These are phyloP conservation scores for Tetraneura akinire DNA, from an alignment of 1,140 invertebrate species.

Conservation along the genomic window DNA sequence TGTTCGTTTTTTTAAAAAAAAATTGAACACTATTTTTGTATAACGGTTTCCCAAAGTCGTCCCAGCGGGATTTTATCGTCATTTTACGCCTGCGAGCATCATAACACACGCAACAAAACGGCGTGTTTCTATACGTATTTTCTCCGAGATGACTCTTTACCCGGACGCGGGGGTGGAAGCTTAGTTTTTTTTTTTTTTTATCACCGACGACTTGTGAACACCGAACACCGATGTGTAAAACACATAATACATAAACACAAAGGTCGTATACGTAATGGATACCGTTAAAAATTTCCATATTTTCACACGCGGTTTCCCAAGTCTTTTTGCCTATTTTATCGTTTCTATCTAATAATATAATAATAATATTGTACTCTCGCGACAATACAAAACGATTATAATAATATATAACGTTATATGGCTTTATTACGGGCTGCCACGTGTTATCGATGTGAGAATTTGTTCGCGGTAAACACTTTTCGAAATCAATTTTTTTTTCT, in stretches of 20 bases:
- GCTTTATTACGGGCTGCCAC: too few relatives aligned
- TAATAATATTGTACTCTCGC: too few relatives aligned
- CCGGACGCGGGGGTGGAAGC: background rate
- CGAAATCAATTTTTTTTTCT: too few relatives aligned
- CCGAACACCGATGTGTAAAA: too few relatives aligned
- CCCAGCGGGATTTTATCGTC: background rate
- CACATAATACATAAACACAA: conserved; percentile 42
- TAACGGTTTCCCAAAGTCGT: conserved; percentile 6
- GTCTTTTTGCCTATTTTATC: background rate
- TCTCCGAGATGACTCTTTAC: background rate
- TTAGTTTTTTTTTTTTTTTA: too few relatives aligned
- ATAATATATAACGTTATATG: too few relatives aligned
- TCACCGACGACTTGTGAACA: background rate
- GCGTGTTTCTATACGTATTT: conserved; percentile 12
- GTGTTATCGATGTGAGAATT: too few relatives aligned
- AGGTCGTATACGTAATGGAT: background rate
- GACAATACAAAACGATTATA: too few relatives aligned
- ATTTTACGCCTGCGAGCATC: background rate
- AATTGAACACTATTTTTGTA: conserved; percentile 20
- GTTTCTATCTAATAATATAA: too few relatives aligned
- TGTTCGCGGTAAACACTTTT: too few relatives aligned
- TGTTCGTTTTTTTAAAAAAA: conserved; percentile 6
- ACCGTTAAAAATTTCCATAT: conserved; percentile 36
- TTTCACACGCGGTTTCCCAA: background rate
- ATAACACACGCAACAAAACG: too few relatives aligned